Conservation (phyloP, 2,888 invertebrate genomes). For the Ligdia adustata region DNA sequence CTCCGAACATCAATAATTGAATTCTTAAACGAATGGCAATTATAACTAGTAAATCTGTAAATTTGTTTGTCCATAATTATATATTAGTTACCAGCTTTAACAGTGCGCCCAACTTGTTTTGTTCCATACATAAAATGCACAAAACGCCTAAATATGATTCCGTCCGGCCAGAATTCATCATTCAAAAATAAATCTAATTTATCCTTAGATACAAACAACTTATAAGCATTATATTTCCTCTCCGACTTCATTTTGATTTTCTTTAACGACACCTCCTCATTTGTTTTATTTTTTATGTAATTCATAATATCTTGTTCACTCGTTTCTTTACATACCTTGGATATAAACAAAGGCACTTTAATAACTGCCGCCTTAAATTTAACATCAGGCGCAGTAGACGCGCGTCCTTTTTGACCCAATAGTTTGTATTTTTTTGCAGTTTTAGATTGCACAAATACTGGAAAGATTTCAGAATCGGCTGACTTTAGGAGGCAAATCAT, state of each 20-base stretch:
- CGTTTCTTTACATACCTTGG: neutral
- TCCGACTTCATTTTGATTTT: neutral
- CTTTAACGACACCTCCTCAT: neutral
- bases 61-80: too few relatives aligned
- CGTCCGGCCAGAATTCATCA: too few relatives aligned
- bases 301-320: neutral
- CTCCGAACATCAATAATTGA: too few relatives aligned
- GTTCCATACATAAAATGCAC: too few relatives aligned
- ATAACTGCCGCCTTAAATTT: neutral
- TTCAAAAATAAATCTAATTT: neutral
- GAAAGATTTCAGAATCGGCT: neutral
- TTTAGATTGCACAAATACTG: neutral
- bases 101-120: too few relatives aligned
- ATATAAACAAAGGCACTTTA: neutral
- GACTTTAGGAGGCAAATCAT: neutral
- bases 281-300: neutral
- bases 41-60: too few relatives aligned
- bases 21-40: too few relatives aligned
- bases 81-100: too few relatives aligned
- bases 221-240: neutral
- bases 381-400: neutral
- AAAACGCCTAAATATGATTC: too few relatives aligned
- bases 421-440: too few relatives aligned
- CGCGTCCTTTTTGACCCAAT: too few relatives aligned
- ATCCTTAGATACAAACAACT: neutral